phyloP scores from a whole-genome alignment of 2,113 vertebrate species.

The Hemiscyllium ocellatum region DNA sequence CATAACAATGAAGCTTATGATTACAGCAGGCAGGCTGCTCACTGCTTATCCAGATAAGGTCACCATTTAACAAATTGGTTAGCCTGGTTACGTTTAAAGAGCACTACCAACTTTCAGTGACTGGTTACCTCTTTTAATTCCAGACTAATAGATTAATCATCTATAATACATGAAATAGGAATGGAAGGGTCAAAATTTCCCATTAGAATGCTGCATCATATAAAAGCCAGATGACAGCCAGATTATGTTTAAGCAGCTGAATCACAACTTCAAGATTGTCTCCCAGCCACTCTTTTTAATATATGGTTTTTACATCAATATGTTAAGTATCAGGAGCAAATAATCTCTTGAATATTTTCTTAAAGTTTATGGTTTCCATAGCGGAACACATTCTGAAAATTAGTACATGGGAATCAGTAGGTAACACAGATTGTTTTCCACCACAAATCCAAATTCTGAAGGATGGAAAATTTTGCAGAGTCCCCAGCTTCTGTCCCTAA shows the following conservation, averaged over 20 bases:
- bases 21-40: neutral
- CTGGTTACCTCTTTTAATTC: neutral
- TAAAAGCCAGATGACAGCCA: neutral
- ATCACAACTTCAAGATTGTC: neutral
- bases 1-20: neutral
- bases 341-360: neutral
- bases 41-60: neutral
- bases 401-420: neutral
- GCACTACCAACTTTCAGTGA: neutral
- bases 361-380: neutral
- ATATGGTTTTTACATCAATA: neutral
- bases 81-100: neutral
- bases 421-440: neutral
- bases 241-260: neutral
- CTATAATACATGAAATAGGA: neutral
- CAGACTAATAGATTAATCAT: neutral
- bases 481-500: neutral
- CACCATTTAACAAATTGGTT: neutral
- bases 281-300: neutral
- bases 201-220: neutral
- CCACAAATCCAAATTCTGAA: neutral
- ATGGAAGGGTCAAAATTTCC: neutral
- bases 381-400: neutral
- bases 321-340: neutral
- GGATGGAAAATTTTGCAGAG: neutral